Conservation (phyloP, 37 sponge, comb jelly and placozoan species). For the Corticium candelabrum region DNA sequence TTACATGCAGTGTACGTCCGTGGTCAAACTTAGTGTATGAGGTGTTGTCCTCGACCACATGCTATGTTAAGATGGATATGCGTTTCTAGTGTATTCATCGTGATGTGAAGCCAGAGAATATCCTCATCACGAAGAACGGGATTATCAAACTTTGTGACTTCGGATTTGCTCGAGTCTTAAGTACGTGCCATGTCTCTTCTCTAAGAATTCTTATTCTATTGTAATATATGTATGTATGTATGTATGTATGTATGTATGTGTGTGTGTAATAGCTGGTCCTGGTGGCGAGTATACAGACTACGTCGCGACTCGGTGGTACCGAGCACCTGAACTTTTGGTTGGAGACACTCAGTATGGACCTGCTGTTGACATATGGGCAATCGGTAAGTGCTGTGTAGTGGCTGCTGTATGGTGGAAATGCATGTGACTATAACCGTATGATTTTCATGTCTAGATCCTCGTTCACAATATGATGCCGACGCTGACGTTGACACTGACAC, state of each 20-base stretch:
- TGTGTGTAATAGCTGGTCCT: conserved; percentile 48
- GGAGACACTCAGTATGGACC: conserved; percentile 97
- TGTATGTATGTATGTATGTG: not conserved
- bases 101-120: conserved; percentile 98
- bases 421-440: too few species aligned
- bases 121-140: conserved; percentile 72
- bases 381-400: conserved; percentile 34
- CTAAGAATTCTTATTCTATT: not conserved
- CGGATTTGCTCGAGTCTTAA: conserved; percentile 90
- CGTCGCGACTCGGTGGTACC: conserved; percentile 95
- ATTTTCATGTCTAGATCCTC: not conserved
- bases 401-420: not conserved
- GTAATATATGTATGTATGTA: not conserved
- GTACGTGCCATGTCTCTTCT: conserved; percentile 18
- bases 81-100: conserved; percentile 74
- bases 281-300: conserved; percentile 97
- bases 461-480: not conserved
- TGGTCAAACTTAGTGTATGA: not conserved
- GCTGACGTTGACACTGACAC: too few species aligned
- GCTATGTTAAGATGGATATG: too few species aligned
- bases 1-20: not conserved
- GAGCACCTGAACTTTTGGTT: conserved; percentile 93
- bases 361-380: conserved; percentile 95
- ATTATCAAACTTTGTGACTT: conserved; percentile 95
- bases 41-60: not conserved